Evolutionary conservation across 2,797 vertebrate species (phyloP), one percentile per base, ranked within the genome.

Genomic region (Acridotheres tristis): DNA sequence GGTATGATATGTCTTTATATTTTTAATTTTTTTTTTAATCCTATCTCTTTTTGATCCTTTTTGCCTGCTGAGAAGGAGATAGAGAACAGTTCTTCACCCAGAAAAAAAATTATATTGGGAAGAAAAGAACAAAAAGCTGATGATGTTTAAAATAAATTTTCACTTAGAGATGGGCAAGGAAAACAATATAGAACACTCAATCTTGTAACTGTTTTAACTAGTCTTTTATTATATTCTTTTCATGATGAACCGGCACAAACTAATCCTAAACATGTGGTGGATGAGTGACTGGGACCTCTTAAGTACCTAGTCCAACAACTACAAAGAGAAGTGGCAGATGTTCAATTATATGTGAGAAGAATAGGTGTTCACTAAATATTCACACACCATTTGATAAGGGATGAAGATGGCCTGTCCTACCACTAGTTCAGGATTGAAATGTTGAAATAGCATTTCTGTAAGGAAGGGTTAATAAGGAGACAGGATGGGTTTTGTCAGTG

Each of bases 91-190:
- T 14, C 10, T 79, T 55, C 15, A 67, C 2, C 2, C 7, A 11
- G 12, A 21, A 76, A 15, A 72, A 51, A 54, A 25, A 2, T 3
- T 50, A 8, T 30, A 34, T 61, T 71, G 18, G 11, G 11, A 7
- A 32, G 47, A 34, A 20, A 18, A 38, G 36, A 6, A 0, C 15
- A 32, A 63, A 69, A 50, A 66, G 3, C 0, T 36, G 8, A 9
- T 21, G 47, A 34, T 1, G 0, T 59, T 76, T 42, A 43, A 66
- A 88, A 65, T 62, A 47, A 48, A 32, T 65, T 83, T 86, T 36
- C 2, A 16, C 62, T 78, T 78, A 34, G 18, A 74, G 10, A 29
- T 14, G 71, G 8, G 2, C 9, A 71, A 29, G 13, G 12, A 58
- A 90, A 9, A 0, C 2, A 18, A 36, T 18, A 29, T 16, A 15